These are phyloP conservation scores for Priocnemis perturbator DNA, from an alignment of 2,888 invertebrate species.

Conservation along the genomic window DNA sequence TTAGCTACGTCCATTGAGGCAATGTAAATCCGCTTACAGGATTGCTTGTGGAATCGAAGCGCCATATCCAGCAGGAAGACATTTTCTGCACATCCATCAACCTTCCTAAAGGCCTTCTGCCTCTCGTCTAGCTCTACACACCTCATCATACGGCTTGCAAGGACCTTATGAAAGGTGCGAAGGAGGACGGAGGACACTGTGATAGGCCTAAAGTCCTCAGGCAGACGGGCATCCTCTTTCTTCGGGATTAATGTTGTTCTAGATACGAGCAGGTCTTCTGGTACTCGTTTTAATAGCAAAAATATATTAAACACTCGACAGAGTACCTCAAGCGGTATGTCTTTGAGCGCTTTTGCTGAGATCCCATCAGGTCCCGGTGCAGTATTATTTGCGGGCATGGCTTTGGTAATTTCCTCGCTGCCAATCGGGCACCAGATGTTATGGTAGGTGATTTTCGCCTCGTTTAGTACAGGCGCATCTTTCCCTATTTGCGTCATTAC, in stretches of 20 bases:
- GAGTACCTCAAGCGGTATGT: no score
- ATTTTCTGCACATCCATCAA: neutral
- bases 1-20: neutral
- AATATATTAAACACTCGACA: no score
- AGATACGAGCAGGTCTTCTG: no score
- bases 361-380: no score
- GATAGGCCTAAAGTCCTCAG: neutral
- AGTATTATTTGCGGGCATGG: no score
- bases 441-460: no score
- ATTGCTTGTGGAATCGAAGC: neutral
- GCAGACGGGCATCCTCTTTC: neutral
- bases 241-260: neutral
- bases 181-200: neutral
- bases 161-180: neutral
- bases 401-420: no score
- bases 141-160: neutral
- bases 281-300: no score
- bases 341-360: no score
- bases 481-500: no score
- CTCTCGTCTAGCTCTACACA: neutral
- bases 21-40: neutral
- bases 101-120: neutral
- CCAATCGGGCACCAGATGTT: no score
- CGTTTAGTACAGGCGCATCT: no score
- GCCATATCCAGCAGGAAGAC: neutral